Evolutionary conservation across 2,113 vertebrate genomes (phyloP).

Genomic region (Camelus dromedarius): DNA sequence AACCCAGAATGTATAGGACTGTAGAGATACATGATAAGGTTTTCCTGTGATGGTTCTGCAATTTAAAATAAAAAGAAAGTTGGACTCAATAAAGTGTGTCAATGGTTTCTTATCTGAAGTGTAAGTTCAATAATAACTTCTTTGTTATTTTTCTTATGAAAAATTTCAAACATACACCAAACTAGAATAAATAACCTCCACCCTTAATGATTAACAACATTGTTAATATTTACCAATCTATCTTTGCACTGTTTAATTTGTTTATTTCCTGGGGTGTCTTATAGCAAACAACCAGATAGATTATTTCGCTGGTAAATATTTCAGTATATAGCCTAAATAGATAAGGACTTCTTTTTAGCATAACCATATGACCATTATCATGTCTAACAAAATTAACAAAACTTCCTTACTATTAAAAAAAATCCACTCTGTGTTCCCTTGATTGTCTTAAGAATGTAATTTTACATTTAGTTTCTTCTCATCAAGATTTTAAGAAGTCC

Average conservation of each 20-base stretch:
- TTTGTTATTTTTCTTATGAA: slow-evolving; percentile 38
- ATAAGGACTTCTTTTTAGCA: background rate
- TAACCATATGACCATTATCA: background rate
- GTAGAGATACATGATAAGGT: background rate
- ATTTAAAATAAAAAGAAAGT: slow-evolving; percentile 32
- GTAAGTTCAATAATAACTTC: background rate
- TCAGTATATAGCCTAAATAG: background rate
- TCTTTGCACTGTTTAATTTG: background rate
- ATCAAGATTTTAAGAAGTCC: background rate
- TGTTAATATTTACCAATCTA: background rate
- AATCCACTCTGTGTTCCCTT: background rate
- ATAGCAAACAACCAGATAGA: background rate
- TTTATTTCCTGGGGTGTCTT: slow-evolving; percentile 14
- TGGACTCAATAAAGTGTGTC: background rate
- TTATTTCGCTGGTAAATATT: background rate
- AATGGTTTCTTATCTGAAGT: background rate
- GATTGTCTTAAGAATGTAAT: background rate
- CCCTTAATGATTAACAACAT: background rate
- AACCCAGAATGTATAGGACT: background rate
- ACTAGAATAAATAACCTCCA: background rate
- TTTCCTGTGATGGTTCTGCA: slow-evolving; percentile 4
- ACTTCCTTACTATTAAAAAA: background rate
- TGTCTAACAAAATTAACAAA: background rate
- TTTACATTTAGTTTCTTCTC: slow-evolving; percentile 17
- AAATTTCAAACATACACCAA: background rate